These are phyloP conservation scores for Halocaridina rubra DNA, from an alignment of 2,888 invertebrate genomes.

Conservation along the genomic window DNA sequence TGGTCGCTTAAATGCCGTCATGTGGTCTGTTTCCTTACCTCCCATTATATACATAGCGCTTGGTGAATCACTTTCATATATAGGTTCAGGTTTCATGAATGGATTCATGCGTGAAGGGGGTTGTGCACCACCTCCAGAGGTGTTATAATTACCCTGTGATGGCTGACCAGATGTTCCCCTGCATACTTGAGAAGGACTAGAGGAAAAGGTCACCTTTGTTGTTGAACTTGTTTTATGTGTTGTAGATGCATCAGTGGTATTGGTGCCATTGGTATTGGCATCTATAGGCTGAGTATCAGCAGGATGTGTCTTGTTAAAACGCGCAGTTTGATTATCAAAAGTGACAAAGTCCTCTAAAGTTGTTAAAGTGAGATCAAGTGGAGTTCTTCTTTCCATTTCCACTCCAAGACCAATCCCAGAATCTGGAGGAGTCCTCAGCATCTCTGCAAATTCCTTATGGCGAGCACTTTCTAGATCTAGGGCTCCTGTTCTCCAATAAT, in stretches of 20 bases:
- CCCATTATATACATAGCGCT: slow-evolving; percentile 80
- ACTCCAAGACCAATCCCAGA: slow-evolving; percentile 61
- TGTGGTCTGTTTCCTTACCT: slow-evolving; percentile 83
- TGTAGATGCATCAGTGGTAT: neutral
- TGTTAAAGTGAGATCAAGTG: slow-evolving; percentile 49
- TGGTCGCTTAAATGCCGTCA: slow-evolving; percentile 80
- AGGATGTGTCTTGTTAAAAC: slow-evolving; percentile 43
- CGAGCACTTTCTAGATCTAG: slow-evolving; percentile 62
- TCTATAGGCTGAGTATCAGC: neutral
- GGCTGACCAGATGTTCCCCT: neutral
- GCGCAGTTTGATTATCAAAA: slow-evolving; percentile 45
- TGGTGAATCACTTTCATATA: slow-evolving; percentile 42
- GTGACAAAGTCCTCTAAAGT: slow-evolving; percentile 60
- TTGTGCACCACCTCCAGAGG: neutral
- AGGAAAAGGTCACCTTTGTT: slow-evolving; percentile 27
- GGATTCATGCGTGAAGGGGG: slow-evolving; percentile 54
- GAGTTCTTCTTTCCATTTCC: slow-evolving; percentile 60
- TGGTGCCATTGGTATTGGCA: slow-evolving; percentile 7
- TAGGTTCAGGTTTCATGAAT: slow-evolving; percentile 49
- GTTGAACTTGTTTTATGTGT: neutral
- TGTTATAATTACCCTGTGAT: neutral
- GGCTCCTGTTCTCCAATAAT: slow-evolving; percentile 61
- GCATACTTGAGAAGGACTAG: neutral
- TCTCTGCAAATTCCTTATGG: slow-evolving; percentile 69
- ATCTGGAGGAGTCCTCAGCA: slow-evolving; percentile 75